phyloP scores from a whole-genome alignment of 1,140 invertebrate species.

The Manduca sexta region DNA sequence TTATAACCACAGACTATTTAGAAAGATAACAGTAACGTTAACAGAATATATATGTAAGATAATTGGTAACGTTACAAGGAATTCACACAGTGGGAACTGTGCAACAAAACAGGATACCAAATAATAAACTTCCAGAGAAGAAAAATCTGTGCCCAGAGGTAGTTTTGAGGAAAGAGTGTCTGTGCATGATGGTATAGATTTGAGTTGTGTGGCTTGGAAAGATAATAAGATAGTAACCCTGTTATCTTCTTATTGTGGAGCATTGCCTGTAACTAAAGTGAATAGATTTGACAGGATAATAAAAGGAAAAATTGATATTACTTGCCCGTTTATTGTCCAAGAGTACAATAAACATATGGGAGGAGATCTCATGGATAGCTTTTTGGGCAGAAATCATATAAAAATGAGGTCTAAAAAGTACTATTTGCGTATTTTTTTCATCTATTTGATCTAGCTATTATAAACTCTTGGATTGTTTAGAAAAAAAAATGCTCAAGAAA shows the following conservation, averaged over 20 bases:
- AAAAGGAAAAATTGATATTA: slow-evolving; percentile 23
- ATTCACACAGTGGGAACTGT: slow-evolving; percentile 25
- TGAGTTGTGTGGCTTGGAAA: slow-evolving; percentile 33
- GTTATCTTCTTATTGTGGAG: slow-evolving; percentile 23
- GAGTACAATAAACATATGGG: slow-evolving; percentile 42
- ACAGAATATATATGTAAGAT: no score
- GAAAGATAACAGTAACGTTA: no score
- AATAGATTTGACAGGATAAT: slow-evolving; percentile 16
- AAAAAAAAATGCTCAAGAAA: slow-evolving; percentile 24
- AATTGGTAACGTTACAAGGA: no score
- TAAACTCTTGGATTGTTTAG: slow-evolving; percentile 26
- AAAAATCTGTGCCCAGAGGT: slow-evolving; percentile 37
- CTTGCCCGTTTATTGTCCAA: slow-evolving; percentile 21
- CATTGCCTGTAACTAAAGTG: slow-evolving; percentile 19
- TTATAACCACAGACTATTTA: no score
- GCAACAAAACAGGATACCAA: slow-evolving; percentile 27
- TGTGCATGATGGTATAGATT: slow-evolving; percentile 31
- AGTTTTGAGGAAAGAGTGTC: slow-evolving; percentile 34
- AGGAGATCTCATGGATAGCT: slow-evolving; percentile 58
- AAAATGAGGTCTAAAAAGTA: slow-evolving; percentile 40
- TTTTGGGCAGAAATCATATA: slow-evolving; percentile 54
- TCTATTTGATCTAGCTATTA: slow-evolving; percentile 33
- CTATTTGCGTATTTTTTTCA: slow-evolving; percentile 39
- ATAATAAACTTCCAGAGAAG: slow-evolving; percentile 33
- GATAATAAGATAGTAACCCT: slow-evolving; percentile 31